These are phyloP conservation scores for Spatula clypeata DNA, from an alignment of 2,797 vertebrate genomes.

Conservation along the genomic window DNA sequence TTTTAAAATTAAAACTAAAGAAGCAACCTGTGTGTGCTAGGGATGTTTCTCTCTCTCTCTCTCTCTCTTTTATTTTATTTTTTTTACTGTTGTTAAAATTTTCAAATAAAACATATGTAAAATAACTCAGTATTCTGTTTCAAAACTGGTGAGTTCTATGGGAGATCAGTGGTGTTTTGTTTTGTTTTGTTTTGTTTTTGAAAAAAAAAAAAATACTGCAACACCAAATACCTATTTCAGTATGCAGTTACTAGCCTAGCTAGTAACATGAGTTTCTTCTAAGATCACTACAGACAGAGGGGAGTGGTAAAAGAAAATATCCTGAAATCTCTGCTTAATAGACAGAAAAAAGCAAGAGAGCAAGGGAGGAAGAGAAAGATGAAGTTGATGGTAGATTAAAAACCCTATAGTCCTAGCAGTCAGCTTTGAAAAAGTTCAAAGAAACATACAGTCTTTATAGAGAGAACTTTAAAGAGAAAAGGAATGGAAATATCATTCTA, in stretches of 20 bases:
- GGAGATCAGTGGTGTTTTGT: not conserved
- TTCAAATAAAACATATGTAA: not conserved
- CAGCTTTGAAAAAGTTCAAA: constrained; percentile 29
- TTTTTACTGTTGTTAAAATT: not conserved
- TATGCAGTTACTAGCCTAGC: not conserved
- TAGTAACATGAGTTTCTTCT: not conserved
- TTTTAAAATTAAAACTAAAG: constrained; percentile 41
- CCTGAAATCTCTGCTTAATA: not conserved
- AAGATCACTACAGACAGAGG: constrained; percentile 6
- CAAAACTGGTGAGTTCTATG: constrained; percentile 34
- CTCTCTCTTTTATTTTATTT: not conserved
- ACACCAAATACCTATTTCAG: not conserved
- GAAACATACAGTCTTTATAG: not conserved
- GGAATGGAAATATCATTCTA: constrained; percentile 12
- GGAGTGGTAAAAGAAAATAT: not conserved
- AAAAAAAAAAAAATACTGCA: not conserved
- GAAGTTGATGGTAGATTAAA: constrained; percentile 35
- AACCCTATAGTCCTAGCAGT: not conserved
- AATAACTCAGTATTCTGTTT: not conserved
- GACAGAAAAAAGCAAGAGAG: not conserved
- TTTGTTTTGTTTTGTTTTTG: too few relatives aligned
- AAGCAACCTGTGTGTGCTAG: not conserved
- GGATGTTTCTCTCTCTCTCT: not conserved
- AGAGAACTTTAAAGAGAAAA: not conserved
- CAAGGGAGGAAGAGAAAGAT: not conserved